Base-by-base conservation (phyloP, 2,113 vertebrate genomes). In the Arenaria interpres region DNA sequence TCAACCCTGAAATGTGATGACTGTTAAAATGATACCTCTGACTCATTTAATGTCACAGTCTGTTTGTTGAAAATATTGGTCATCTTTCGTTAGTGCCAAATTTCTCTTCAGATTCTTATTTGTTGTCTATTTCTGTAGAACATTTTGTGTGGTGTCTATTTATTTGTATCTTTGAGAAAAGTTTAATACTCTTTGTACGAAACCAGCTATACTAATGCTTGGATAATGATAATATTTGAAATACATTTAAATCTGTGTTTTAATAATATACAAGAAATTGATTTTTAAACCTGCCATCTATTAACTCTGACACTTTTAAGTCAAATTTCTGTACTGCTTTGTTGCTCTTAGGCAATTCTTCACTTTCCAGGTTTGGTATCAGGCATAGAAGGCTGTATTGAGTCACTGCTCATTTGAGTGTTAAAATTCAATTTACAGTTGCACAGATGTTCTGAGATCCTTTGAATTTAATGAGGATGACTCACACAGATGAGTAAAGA, bases 381-480 rank as follows among this genome's bases (percentile, higher is more conserved):
- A 88, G 32, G 37, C 86, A 88, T 57, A 85, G 95, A 96, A 87
- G 77, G 90, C 76, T 96, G 71, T 76, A 73, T 93, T 94, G 95
- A 84, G 91, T 96, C 90, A 76, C 90, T 91, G 89, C 71, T 97
- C 92, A 85, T 85, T 78, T 95, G 92, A 97, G 94, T 94, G 96
- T 91, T 94, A 94, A 97, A 96, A 97, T 97, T 96, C 95, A 97
- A 96, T 97, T 96, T 95, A 92, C 90, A 96, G 96, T 96, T 93
- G 94, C 97, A 97, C 95, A 96, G 97, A 98, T 97, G 96, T 98
- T 98, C 96, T 93, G 92, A 90, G 97, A 97, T 97, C 95, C 97
- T 97, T 97, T 96, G 97, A 90, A 93, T 98, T 98, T 98, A 98
- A 98, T 98, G 98, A 98, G 98, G 97, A 97, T 98, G 98, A 99